Percentiles rank a stretch among this genome's conserved stretches.
phyloP scores from a whole-genome alignment of 1,140 invertebrate genomes.

The Chymomyza costata region DNA sequence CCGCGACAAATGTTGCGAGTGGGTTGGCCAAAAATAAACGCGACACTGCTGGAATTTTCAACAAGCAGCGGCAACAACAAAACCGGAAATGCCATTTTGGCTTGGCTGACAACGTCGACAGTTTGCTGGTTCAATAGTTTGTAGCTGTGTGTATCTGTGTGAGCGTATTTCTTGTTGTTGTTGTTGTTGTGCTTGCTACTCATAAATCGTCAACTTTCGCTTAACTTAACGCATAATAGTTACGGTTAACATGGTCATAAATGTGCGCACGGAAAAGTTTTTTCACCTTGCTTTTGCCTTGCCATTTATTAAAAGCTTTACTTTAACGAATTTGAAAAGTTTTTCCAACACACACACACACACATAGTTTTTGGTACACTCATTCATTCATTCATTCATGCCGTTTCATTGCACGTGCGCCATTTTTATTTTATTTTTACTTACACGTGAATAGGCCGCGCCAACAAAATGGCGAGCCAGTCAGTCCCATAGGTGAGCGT shows the following conservation, averaged over 20 bases:
- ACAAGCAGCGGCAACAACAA: conserved; percentile 21
- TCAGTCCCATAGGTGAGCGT: not conserved
- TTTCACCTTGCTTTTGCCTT: conserved; percentile 8
- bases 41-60: conserved; percentile 54
- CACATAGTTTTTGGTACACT: not conserved
- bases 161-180: not conserved
- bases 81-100: conserved; percentile 63
- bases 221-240: no score
- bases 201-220: no score
- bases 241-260: no score
- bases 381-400: conserved; percentile 19
- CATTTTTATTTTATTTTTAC: conserved; percentile 31
- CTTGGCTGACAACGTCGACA: conserved; percentile 23
- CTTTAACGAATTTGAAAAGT: conserved; percentile 42
- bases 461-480: conserved; percentile 29
- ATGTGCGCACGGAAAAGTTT: no score
- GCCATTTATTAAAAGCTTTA: conserved; percentile 35
- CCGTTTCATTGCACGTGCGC: conserved; percentile 27
- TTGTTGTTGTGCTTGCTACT: conserved; percentile 11
- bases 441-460: conserved; percentile 35
- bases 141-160: conserved; percentile 1
- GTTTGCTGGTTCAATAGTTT: conserved; percentile 49
- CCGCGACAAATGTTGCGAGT: no score
- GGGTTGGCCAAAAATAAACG: no score
- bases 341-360: not conserved